These are phyloP conservation scores for Lamellibrachia satsuma DNA, from an alignment of 2,888 invertebrate genomes.

Conservation along the genomic window DNA sequence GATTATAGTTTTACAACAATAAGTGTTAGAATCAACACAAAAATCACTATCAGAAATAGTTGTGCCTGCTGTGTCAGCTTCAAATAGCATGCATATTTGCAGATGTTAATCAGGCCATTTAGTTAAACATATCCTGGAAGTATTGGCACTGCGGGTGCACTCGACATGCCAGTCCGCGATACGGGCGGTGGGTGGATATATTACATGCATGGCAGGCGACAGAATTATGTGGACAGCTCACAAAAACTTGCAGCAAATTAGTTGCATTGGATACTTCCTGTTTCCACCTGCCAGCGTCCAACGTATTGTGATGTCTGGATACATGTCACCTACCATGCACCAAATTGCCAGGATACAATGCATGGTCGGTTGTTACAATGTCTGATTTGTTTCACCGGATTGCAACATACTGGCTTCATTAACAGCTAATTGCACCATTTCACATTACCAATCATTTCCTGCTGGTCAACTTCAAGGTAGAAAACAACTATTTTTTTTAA, in stretches of 20 bases:
- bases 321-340: not conserved
- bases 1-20: not conserved
- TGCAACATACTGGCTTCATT: conserved; percentile 13
- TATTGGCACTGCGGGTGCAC: not conserved
- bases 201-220: not conserved
- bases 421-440: not conserved
- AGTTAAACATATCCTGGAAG: not conserved
- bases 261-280: conserved; percentile 10
- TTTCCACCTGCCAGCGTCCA: not conserved
- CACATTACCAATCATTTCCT: not conserved
- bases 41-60: not conserved
- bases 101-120: not conserved
- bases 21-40: not conserved
- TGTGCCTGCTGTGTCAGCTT: not conserved
- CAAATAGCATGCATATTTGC: not conserved
- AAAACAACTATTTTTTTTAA: not conserved
- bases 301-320: not conserved
- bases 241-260: conserved; percentile 6
- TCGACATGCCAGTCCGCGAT: not conserved
- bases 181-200: not conserved
- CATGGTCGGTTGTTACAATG: not conserved
- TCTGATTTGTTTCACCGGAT: not conserved
- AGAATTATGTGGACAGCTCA: not conserved
- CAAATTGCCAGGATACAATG: not conserved
- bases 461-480: not conserved